Evolutionary conservation across 1,140 invertebrate genomes (phyloP), one percentile per base, ranked within the genome.

Genomic region (Portunus trituberculatus): DNA sequence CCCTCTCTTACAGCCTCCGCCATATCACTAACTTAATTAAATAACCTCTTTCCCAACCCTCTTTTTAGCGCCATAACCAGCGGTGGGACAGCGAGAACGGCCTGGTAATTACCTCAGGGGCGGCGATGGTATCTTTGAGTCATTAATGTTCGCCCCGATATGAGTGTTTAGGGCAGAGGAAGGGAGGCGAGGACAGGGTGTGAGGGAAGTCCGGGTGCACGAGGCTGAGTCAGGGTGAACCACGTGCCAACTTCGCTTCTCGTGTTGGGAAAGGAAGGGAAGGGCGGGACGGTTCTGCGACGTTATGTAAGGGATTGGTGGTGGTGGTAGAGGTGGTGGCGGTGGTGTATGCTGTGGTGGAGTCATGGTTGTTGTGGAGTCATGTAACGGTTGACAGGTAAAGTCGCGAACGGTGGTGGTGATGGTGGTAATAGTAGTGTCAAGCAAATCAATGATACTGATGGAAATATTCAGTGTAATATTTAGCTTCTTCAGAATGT

Each of bases 11-110:
- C 67, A 76, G n/a, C 67, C 67, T 76, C n/a, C 46, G 91, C 82
- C 92, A 93, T 86, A 92, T 93, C 32, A 45, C 92, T 52, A 93
- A 39, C 45, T 52, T 93, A 59, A 59, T 87, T 93, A 87, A 91
- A 32, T 32, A 32, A 8, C 90, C 52, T 76, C 76, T 4, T 31
- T 32, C 29, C 46, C 25, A 29, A 32, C 52, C 29, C 29, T 76
- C 39, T 39, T 76, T 76, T 76, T 76, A 76, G 67, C 67, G 67
- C 67, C 67, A 76, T 76, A 76, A 76, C 67, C 67, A 12, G 67
- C 2, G 67, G 16, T n/a, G 16, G 67, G 25, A n/a, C 67, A n/a
- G 67, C 20, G 67, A 76, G 67, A 76, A 76, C 67, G 67, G 67
- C 67, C 67, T 76, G 12, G 67, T 76, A 76, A 76, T 76, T 76